Evolutionary conservation across 1,140 invertebrate genomes (phyloP).

Genomic region (Bombus difficillimus): DNA sequence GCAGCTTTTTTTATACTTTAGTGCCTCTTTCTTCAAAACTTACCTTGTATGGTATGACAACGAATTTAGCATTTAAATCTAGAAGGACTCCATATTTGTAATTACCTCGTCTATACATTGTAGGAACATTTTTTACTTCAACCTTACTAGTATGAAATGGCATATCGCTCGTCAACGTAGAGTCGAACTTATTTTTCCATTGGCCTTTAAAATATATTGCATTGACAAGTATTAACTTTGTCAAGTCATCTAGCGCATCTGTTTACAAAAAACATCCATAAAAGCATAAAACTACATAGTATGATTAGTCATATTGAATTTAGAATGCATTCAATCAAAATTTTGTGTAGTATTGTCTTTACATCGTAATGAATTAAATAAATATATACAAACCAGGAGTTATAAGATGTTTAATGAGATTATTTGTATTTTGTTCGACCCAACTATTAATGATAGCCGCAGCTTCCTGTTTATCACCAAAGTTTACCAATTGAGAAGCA

Average conservation of each 20-base stretch:
- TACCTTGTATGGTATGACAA: conserved; percentile 84
- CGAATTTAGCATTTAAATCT: conserved; percentile 78
- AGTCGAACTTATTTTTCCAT: conserved; percentile 89
- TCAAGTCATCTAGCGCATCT: conserved; percentile 81
- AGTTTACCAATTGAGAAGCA: conserved; percentile 74
- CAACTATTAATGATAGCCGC: conserved; percentile 83
- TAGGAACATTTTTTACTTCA: conserved; percentile 77
- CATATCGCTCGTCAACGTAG: conserved; percentile 80
- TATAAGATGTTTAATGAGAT: conserved; percentile 84
- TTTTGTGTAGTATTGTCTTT: not conserved
- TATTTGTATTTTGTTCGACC: conserved; percentile 82
- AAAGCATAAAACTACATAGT: not conserved
- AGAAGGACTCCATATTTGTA: conserved; percentile 76
- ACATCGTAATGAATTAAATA: not conserved
- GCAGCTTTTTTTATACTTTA: not conserved
- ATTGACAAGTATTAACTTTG: conserved; percentile 89
- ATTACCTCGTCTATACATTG: conserved; percentile 81
- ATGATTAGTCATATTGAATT: not conserved
- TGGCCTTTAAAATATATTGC: conserved; percentile 94
- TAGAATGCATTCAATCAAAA: not conserved
- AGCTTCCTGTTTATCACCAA: conserved; percentile 64
- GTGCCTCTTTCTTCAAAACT: not conserved
- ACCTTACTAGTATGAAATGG: conserved; percentile 83
- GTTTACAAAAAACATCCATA: not conserved
- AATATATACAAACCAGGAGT: conserved; percentile 70